A percentile compares a stretch with the other conserved stretches of the same genome.
Conservation (phyloP, 1,140 invertebrate species). For the Fopius arisanus region DNA sequence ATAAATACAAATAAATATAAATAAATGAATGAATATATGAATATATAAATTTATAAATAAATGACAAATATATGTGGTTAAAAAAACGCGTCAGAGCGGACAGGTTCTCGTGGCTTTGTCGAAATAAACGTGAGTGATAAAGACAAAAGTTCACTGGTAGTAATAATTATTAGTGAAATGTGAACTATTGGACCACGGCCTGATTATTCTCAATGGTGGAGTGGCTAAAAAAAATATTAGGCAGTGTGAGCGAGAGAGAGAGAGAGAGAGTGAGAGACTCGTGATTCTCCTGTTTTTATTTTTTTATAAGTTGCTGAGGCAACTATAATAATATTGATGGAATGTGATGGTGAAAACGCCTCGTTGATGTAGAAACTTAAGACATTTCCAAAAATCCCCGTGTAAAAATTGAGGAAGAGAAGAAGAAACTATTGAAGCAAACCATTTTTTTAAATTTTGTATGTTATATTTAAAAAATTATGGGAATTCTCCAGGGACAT, state of each 20-base stretch:
- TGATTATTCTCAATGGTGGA: neutral
- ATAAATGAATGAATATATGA: constrained; percentile 39
- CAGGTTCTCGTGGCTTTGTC: constrained; percentile 39
- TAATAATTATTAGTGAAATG: constrained; percentile 17
- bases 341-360: neutral
- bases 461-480: neutral
- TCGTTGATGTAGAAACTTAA: constrained; percentile 18
- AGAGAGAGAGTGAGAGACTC: neutral
- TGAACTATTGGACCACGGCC: constrained; percentile 10
- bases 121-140: neutral
- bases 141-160: neutral
- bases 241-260: neutral
- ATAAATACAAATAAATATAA: constrained; percentile 45
- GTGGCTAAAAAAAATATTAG: neutral
- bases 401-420: neutral
- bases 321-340: constrained; percentile 4
- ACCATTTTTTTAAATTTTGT: neutral
- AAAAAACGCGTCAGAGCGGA: constrained; percentile 47
- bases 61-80: constrained; percentile 21
- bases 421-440: neutral
- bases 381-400: neutral
- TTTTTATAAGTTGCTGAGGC: constrained; percentile 19
- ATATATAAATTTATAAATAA: constrained; percentile 25
- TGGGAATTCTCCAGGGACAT: neutral
- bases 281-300: constrained; percentile 25